Evolutionary conservation across 2,797 vertebrate genomes (phyloP).

Genomic region (Phalanger gymnotis): DNA sequence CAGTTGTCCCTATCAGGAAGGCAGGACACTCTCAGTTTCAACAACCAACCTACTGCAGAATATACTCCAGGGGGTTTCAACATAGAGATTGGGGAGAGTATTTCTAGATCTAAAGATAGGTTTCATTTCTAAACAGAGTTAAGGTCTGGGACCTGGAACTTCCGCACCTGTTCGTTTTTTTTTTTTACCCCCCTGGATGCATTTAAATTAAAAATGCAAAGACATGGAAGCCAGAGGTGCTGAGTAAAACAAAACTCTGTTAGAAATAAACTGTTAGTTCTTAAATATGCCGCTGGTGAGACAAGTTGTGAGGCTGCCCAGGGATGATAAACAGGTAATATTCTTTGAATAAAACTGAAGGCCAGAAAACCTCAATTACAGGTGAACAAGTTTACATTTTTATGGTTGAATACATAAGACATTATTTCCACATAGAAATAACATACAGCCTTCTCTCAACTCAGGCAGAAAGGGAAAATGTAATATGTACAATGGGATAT

Average conservation of each 20-base stretch:
- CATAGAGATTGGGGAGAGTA: background rate
- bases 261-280: background rate
- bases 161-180: background rate
- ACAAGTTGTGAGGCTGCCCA: background rate
- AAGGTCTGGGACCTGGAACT: background rate
- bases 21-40: background rate
- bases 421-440: background rate
- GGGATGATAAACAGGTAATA: background rate
- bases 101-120: constrained; percentile 11
- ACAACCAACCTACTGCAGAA: background rate
- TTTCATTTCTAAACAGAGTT: background rate
- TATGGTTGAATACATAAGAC: background rate
- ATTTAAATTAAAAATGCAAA: constrained; percentile 28
- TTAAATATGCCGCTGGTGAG: background rate
- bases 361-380: background rate
- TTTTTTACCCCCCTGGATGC: background rate
- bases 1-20: background rate
- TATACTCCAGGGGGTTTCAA: background rate
- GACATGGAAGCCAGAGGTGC: background rate
- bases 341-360: background rate
- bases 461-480: background rate
- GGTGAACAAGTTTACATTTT: background rate
- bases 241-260: constrained; percentile 11
- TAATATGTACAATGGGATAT: background rate
- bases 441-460: background rate